A percentile compares a stretch with the other conserved stretches of the same genome.
These are phyloP conservation scores for Aromia moschata DNA, from an alignment of 2,888 invertebrate genomes.

Conservation along the genomic window DNA sequence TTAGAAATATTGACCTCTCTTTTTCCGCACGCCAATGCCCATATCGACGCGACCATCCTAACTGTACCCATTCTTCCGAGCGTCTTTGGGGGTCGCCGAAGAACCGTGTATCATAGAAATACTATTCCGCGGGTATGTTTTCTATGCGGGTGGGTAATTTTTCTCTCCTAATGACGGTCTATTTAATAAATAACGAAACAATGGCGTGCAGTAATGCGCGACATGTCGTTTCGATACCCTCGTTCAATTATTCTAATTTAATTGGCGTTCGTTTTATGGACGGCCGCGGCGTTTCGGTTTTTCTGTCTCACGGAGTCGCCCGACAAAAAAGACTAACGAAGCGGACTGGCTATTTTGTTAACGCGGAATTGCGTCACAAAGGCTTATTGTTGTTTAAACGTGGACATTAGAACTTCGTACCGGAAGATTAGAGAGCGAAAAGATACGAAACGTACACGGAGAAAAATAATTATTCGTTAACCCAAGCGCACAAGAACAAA, in stretches of 20 bases:
- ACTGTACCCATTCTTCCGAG: too few species aligned
- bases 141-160: conserved; percentile 15
- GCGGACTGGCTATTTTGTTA: not conserved
- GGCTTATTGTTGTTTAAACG: not conserved
- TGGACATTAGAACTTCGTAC: too few species aligned
- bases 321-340: conserved; percentile 7
- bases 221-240: conserved; percentile 8
- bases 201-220: conserved; percentile 6
- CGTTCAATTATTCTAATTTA: conserved; percentile 16
- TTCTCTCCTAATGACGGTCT: conserved; percentile 5
- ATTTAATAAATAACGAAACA: conserved; percentile 12
- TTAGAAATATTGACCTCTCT: too few species aligned
- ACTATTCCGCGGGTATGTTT: not conserved
- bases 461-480: too few species aligned
- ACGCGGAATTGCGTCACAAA: not conserved
- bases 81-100: conserved; percentile 16
- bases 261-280: conserved; percentile 10
- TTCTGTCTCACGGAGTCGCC: conserved; percentile 5
- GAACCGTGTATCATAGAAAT: conserved; percentile 7
- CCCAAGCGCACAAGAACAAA: too few species aligned
- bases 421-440: too few species aligned
- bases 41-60: not conserved
- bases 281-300: not conserved
- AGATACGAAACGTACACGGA: too few species aligned
- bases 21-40: not conserved